Conservation (phyloP, 1,140 invertebrate genomes). For the Andrena cerasifolii region DNA sequence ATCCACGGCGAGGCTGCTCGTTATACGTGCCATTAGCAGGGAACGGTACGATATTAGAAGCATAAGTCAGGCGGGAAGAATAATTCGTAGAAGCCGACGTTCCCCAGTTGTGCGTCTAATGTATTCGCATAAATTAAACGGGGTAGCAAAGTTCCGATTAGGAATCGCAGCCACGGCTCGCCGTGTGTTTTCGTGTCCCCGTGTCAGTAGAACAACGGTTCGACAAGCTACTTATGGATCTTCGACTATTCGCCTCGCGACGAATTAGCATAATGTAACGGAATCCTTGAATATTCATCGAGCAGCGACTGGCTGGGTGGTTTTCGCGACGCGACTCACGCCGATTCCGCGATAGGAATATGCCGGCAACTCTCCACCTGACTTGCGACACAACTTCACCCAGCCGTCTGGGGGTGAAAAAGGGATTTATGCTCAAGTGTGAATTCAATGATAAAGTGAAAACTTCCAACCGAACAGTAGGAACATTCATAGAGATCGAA, state of each 20-base stretch:
- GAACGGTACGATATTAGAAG: neutral
- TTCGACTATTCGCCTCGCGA: constrained; percentile 40
- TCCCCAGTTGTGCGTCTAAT: constrained; percentile 18
- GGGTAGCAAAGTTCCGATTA: constrained; percentile 39
- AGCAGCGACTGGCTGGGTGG: neutral
- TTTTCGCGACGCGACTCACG: neutral
- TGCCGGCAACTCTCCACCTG: constrained; percentile 21
- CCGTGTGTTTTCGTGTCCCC: constrained; percentile 40
- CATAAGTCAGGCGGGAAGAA: neutral
- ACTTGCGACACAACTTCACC: neutral
- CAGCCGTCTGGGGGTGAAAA: too few relatives aligned
- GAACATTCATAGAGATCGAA: too few relatives aligned
- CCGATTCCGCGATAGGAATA: constrained; percentile 42
- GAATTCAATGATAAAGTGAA: neutral
- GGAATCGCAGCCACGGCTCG: constrained; percentile 31
- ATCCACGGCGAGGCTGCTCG: neutral
- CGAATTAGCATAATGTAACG: constrained; percentile 60
- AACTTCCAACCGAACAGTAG: too few relatives aligned
- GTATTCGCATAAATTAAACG: constrained; percentile 49
- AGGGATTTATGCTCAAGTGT: neutral
- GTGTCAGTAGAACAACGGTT: constrained; percentile 38
- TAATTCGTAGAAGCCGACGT: constrained; percentile 32
- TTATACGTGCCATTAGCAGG: neutral
- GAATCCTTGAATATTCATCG: constrained; percentile 61
- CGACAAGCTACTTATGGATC: constrained; percentile 52